A percentile compares a stretch with the other conserved stretches of the same genome.
Conservation (phyloP, 2,888 invertebrate species). For the Tachystola acroxantha region DNA sequence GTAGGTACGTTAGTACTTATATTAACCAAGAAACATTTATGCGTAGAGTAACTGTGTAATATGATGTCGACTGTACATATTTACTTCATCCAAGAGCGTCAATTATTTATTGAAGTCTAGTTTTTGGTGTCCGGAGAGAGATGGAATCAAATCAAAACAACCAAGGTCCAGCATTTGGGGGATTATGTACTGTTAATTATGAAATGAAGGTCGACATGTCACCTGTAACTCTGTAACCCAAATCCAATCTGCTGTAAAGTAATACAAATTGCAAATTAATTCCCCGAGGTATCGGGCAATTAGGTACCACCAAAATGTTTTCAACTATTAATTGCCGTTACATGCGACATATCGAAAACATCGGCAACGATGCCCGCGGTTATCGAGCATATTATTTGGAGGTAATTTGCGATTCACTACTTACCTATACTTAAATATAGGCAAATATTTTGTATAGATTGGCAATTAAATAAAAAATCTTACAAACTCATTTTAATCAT, state of each 20-base stretch:
- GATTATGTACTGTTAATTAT: conserved; percentile 43
- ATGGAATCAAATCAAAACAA: conserved; percentile 11
- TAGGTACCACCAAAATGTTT: conserved; percentile 1
- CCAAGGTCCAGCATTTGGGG: conserved; percentile 25
- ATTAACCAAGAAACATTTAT: too few relatives aligned
- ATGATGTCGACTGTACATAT: too few relatives aligned
- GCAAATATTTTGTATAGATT: too few relatives aligned
- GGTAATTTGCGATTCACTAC: too few relatives aligned
- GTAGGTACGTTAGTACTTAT: too few relatives aligned
- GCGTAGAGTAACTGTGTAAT: too few relatives aligned
- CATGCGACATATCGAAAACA: too few relatives aligned
- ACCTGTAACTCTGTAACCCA: conserved; percentile 19
- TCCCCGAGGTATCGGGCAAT: conserved; percentile 29
- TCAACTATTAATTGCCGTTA: not conserved
- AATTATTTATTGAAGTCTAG: not conserved
- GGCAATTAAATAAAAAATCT: too few relatives aligned
- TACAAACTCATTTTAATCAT: too few relatives aligned
- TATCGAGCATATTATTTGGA: too few relatives aligned
- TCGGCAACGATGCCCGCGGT: too few relatives aligned
- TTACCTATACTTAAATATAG: too few relatives aligned
- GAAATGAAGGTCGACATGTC: conserved; percentile 37
- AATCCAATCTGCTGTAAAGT: conserved; percentile 39
- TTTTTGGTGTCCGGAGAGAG: not conserved
- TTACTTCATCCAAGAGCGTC: not conserved
- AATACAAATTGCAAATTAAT: conserved; percentile 46